Percentiles rank a stretch among this genome's conserved stretches.
phyloP scores from a whole-genome alignment of 2,113 vertebrate species.

The Rhagologus leucostigma region DNA sequence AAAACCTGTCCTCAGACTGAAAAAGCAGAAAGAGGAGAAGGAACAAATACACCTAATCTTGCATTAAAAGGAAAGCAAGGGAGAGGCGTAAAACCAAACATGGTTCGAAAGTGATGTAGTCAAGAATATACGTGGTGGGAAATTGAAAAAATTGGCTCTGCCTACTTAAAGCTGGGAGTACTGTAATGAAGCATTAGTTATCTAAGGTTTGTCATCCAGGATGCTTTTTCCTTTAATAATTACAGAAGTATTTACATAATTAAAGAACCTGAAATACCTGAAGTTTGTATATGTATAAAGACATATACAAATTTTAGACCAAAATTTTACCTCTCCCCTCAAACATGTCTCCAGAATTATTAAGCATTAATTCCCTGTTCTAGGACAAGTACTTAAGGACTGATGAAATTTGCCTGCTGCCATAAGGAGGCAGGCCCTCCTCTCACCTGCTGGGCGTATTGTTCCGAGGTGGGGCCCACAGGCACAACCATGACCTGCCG shows the following conservation, averaged over 20 bases:
- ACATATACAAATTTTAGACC: not conserved
- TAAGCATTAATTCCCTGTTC: not conserved
- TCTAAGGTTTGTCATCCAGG: not conserved
- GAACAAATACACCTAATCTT: not conserved
- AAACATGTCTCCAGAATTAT: fast-evolving
- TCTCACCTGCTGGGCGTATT: conserved; percentile 84
- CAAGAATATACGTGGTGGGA: not conserved
- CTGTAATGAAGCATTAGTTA: not conserved
- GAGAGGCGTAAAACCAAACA: not conserved
- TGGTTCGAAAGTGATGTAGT: not conserved
- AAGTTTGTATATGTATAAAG: not conserved
- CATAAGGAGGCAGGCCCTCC: not conserved
- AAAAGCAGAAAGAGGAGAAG: not conserved
- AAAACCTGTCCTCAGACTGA: not conserved
- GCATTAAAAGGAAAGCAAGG: not conserved
- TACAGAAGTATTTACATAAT: not conserved
- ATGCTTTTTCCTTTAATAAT: not conserved
- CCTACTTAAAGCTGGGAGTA: not conserved
- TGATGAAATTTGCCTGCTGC: not conserved
- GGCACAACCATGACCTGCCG: conserved; percentile 91
- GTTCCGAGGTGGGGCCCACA: conserved; percentile 83
- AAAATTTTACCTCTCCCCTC: not conserved
- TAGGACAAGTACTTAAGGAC: not conserved
- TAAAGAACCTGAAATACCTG: not conserved
- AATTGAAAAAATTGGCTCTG: not conserved